phyloP scores from a whole-genome alignment of 2,888 invertebrate species.

The Brenthis ino region DNA sequence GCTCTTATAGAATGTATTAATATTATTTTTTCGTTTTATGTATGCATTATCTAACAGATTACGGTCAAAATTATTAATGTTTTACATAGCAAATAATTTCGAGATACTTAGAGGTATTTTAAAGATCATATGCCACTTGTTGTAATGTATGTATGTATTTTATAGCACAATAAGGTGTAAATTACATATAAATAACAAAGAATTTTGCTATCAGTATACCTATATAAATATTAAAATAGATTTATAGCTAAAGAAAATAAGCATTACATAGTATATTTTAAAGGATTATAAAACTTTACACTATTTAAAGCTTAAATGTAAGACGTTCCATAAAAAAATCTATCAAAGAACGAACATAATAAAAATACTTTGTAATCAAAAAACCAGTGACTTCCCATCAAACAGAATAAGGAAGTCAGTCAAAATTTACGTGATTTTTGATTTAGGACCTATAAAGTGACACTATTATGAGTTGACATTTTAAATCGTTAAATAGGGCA shows the following conservation, averaged over 20 bases:
- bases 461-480: constrained; percentile 69
- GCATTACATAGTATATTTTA: constrained; percentile 1
- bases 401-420: constrained; percentile 53
- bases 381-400: constrained; percentile 56
- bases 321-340: constrained; percentile 3
- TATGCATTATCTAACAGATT: too few relatives aligned
- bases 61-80: too few relatives aligned
- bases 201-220: background rate
- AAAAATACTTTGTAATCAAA: constrained; percentile 34
- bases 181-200: too few relatives aligned
- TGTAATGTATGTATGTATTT: too few relatives aligned
- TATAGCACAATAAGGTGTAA: too few relatives aligned
- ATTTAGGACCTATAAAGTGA: constrained; percentile 71
- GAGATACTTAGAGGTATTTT: too few relatives aligned
- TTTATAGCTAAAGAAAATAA: too few relatives aligned
- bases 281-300: constrained; percentile 9
- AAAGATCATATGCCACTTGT: too few relatives aligned
- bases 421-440: constrained; percentile 65
- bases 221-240: background rate
- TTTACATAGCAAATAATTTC: too few relatives aligned
- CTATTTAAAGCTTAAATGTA: too few relatives aligned
- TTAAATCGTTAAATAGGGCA: constrained; percentile 72
- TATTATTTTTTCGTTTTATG: too few relatives aligned
- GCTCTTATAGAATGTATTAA: too few relatives aligned
- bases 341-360: constrained; percentile 38